Evolutionary conservation across 2,888 invertebrate species (phyloP).

Genomic region (Tetragonula carbonaria): DNA sequence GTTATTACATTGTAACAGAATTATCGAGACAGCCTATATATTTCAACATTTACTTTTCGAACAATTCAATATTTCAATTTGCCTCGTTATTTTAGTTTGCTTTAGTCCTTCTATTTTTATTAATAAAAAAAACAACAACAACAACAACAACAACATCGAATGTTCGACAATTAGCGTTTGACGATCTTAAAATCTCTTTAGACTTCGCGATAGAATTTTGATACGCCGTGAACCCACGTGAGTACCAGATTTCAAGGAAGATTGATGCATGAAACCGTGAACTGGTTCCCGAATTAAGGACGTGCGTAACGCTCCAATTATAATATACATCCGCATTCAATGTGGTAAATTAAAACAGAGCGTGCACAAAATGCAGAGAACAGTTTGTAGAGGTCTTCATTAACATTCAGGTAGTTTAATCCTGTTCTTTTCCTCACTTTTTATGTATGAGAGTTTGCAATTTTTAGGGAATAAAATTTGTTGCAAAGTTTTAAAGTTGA

Average conservation of each 20-base stretch:
- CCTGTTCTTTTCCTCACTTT: background rate
- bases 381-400: background rate
- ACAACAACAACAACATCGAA: too few relatives aligned
- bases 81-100: too few relatives aligned
- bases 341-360: background rate
- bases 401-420: background rate
- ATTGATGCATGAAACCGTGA: background rate
- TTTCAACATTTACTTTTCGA: too few relatives aligned
- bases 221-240: background rate
- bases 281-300: background rate
- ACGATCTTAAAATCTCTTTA: background rate
- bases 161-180: too few relatives aligned
- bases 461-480: too few relatives aligned
- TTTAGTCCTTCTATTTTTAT: too few relatives aligned
- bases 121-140: too few relatives aligned
- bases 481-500: too few relatives aligned
- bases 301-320: slow-evolving; percentile 1
- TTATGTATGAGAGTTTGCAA: too few relatives aligned
- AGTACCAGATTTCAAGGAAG: background rate
- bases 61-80: too few relatives aligned
- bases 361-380: background rate
- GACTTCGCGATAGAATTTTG: background rate
- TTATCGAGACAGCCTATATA: too few relatives aligned
- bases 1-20: too few relatives aligned
- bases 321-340: background rate